A percentile compares a stretch with the other conserved stretches of the same genome.
These are phyloP conservation scores for Atlantisia rogersi DNA, from an alignment of 2,113 vertebrate genomes.

Conservation along the genomic window DNA sequence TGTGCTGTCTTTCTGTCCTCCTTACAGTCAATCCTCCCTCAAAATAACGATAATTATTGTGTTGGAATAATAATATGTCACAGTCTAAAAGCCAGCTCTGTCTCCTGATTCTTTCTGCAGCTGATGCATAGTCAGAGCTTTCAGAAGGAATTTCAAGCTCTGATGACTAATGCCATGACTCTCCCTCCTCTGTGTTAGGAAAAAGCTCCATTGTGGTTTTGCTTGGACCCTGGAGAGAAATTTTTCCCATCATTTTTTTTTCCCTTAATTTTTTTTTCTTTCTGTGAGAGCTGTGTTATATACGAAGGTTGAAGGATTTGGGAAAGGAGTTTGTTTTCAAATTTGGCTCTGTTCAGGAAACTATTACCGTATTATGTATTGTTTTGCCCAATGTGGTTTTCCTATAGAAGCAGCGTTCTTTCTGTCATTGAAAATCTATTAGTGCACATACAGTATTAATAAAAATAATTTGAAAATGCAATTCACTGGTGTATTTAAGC, in stretches of 20 bases:
- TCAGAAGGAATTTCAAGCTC: conserved; percentile 13
- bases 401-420: neutral
- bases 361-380: neutral
- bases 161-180: conserved; percentile 17
- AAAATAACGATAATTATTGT: conserved; percentile 40
- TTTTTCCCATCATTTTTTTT: neutral
- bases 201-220: neutral
- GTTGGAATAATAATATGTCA: conserved; percentile 28
- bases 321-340: neutral
- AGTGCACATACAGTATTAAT: neutral
- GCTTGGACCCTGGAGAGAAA: neutral
- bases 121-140: neutral
- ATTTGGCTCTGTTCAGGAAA: neutral
- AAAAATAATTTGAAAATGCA: conserved; percentile 30
- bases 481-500: conserved; percentile 14
- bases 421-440: conserved; percentile 38
- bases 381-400: neutral
- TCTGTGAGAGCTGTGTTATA: neutral
- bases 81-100: conserved; percentile 24
- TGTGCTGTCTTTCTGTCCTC: conserved; percentile 9
- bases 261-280: too few relatives aligned
- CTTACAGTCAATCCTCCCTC: conserved; percentile 12
- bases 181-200: neutral
- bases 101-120: neutral
- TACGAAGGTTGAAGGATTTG: neutral